Base-by-base conservation (phyloP, 2,113 vertebrate genomes). In the Hippocampus comes region DNA sequence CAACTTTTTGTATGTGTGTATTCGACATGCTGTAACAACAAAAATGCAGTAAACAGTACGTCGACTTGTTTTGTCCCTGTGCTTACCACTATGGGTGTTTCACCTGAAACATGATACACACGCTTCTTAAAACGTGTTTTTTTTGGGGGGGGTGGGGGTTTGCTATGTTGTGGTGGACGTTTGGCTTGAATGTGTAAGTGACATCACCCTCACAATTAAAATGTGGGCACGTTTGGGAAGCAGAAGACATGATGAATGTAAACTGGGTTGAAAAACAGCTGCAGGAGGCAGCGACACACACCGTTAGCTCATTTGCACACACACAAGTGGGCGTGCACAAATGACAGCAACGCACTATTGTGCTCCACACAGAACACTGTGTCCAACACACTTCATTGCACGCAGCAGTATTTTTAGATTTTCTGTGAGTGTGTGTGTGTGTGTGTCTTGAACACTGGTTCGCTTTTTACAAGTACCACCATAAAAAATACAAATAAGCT, bases 221-320 rank as follows among this genome's bases (percentile, higher is more conserved):
- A 56, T 10, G 21, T 55, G 17, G 9, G 42, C 15, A 34, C 6
- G 15, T 38, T 20, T 34, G 34, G 12, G 2, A 38, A 61, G 59
- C 15, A 41, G 34, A 12, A 41, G 30, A 41, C 17, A 43, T 25
- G 14, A 46, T 65, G 9, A 27, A 59, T 43, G 63, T 41, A 46
- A 65, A 65, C 11, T 46, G 63, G 63, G 63, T 25, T 65, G 48
- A 8, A 43, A 43, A 65, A 65, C 41, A 43, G 34, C 63, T 65
- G 63, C 63, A 64, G 63, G 63, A 64, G 61, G 18, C 61, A 63
- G 61, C 9, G 5, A 38, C 18, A 21, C 17, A 42, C 63, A 65
- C 21, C 21, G 23, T 43, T 65, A 21, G 21, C 30, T 64, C 61
- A 41, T 64, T 64, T 63, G 20, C 59, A 61, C 18, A 63, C 60